These are phyloP conservation scores for Lophius piscatorius DNA, from an alignment of 2,113 vertebrate species.

Conservation along the genomic window DNA sequence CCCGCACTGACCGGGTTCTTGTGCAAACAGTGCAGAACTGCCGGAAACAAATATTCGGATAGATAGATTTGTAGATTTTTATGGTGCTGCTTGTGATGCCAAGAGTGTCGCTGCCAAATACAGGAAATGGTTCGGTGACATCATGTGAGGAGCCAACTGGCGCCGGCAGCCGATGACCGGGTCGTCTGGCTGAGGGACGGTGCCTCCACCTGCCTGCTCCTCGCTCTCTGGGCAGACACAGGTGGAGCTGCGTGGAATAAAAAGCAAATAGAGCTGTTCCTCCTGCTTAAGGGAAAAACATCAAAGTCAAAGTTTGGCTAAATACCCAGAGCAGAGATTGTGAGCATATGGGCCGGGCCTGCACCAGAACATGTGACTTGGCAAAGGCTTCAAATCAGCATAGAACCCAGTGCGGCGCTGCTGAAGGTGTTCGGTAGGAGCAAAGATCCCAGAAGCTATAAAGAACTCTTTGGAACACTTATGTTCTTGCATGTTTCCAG, in stretches of 20 bases:
- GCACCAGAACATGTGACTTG: constrained; percentile 7
- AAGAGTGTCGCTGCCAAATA: constrained; percentile 25
- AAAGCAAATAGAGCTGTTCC: background rate
- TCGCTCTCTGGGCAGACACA: constrained; percentile 26
- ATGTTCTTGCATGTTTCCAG: constrained; percentile 46
- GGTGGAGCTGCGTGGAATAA: constrained; percentile 39
- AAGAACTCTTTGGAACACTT: constrained; percentile 17
- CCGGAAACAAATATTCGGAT: constrained; percentile 19
- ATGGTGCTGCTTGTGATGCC: constrained; percentile 21
- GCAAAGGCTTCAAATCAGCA: constrained; percentile 15
- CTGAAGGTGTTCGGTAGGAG: constrained; percentile 34
- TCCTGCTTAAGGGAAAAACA: constrained; percentile 51
- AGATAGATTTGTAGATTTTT: too few species aligned
- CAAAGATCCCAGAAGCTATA: constrained; percentile 8
- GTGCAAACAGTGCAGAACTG: constrained; percentile 35
- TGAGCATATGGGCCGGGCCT: constrained; percentile 17
- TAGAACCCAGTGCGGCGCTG: constrained; percentile 10
- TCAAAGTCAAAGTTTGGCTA: constrained; percentile 61
- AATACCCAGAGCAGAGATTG: constrained; percentile 30
- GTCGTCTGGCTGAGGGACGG: too few species aligned
- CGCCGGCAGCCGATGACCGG: constrained; percentile 5
- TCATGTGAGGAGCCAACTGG: too few species aligned
- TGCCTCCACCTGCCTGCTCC: constrained; percentile 24
- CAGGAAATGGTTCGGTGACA: constrained; percentile 40
- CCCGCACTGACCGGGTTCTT: too few species aligned